A percentile compares a stretch with the other conserved stretches of the same genome.
Evolutionary conservation across 2,888 invertebrate genomes (phyloP).

Genomic region (Caradrina clavipalpis): DNA sequence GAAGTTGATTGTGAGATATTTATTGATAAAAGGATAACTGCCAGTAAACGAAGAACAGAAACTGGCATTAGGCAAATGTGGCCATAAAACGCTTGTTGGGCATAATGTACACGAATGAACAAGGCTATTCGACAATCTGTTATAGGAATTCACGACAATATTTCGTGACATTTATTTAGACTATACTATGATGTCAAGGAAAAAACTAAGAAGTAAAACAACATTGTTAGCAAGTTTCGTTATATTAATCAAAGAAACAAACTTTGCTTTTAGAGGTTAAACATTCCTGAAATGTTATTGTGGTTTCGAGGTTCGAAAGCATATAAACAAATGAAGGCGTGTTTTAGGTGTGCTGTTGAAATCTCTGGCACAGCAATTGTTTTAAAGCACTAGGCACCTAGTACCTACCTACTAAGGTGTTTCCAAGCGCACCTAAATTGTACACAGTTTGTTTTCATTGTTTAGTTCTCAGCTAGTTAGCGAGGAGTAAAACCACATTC

Average conservation of each 20-base stretch:
- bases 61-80: slow-evolving; percentile 35
- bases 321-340: slow-evolving; percentile 8
- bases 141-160: background rate
- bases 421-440: slow-evolving; percentile 12
- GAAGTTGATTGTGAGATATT: slow-evolving; percentile 59
- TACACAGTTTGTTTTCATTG: slow-evolving; percentile 42
- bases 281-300: background rate
- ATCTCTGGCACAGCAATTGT: slow-evolving; percentile 27
- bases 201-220: background rate
- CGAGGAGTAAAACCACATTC: slow-evolving; percentile 16
- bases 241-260: background rate
- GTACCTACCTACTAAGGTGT: slow-evolving; percentile 7
- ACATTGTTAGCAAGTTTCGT: background rate
- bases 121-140: slow-evolving; percentile 12
- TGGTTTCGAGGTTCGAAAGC: background rate
- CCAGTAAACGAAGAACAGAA: slow-evolving; percentile 64
- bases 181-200: background rate
- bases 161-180: slow-evolving; percentile 1
- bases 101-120: slow-evolving; percentile 14
- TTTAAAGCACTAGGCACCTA: background rate
- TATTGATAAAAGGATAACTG: slow-evolving; percentile 63
- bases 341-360: slow-evolving; percentile 3
- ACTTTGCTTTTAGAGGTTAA: background rate
- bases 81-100: slow-evolving; percentile 33
- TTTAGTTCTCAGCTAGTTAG: slow-evolving; percentile 15